phyloP scores from a whole-genome alignment of 2,888 invertebrate genomes.

The Agriotes lineatus region DNA sequence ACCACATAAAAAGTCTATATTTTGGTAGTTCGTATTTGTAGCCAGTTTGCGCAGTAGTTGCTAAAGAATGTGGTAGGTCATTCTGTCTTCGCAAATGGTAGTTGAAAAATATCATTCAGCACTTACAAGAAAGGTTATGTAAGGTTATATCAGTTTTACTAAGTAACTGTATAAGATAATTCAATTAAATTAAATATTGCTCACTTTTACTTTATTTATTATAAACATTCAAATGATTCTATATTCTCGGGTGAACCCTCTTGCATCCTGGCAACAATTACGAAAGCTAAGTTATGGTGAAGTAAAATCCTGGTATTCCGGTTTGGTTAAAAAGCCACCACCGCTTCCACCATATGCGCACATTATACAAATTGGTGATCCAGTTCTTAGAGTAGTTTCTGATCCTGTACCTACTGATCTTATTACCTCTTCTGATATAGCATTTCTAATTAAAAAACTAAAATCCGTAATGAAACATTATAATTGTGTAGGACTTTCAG shows the following conservation, averaged over 20 bases:
- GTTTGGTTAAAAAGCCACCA: slow-evolving; percentile 68
- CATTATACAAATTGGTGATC: slow-evolving; percentile 83
- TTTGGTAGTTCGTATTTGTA: too few species aligned
- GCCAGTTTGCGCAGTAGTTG: too few species aligned
- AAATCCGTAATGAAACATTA: slow-evolving; percentile 71
- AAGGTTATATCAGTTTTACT: too few species aligned
- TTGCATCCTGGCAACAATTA: neutral
- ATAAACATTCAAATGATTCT: too few species aligned
- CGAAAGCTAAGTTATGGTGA: slow-evolving; percentile 53
- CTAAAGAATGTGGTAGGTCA: too few species aligned
- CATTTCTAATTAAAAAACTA: slow-evolving; percentile 71
- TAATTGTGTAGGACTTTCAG: slow-evolving; percentile 77
- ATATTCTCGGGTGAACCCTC: neutral
- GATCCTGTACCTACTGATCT: slow-evolving; percentile 69
- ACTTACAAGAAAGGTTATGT: too few species aligned
- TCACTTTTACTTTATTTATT: too few species aligned
- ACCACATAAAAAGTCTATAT: too few species aligned
- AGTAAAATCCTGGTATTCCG: slow-evolving; percentile 68
- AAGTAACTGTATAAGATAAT: too few species aligned
- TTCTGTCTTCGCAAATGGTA: too few species aligned
- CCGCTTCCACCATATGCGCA: slow-evolving; percentile 76
- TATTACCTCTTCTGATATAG: slow-evolving; percentile 69
- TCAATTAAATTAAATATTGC: too few species aligned
- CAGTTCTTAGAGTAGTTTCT: slow-evolving; percentile 73
- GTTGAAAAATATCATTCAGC: too few species aligned